phyloP scores from a whole-genome alignment of 2,113 vertebrate genomes.

The Noturus placidus region DNA sequence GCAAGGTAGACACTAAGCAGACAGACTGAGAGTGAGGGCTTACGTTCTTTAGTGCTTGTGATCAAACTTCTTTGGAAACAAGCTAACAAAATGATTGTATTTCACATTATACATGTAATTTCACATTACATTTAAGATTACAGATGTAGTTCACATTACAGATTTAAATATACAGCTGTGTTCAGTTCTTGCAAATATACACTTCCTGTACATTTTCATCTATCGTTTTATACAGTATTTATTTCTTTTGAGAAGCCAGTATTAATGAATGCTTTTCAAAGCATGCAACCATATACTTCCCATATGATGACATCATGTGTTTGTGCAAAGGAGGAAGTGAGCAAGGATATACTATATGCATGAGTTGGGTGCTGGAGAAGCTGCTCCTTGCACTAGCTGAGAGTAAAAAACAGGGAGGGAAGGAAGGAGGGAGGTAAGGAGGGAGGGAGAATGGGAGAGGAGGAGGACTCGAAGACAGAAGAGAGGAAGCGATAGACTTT shows the following conservation, averaged over 20 bases:
- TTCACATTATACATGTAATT: not conserved
- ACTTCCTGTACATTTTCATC: not conserved
- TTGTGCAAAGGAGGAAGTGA: slow-evolving; percentile 29
- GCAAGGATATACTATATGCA: slow-evolving; percentile 45
- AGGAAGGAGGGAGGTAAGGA: not conserved
- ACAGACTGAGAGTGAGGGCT: slow-evolving; percentile 2
- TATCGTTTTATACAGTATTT: not conserved
- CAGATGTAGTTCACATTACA: not conserved
- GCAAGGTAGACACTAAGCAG: slow-evolving; percentile 15
- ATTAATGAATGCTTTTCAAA: not conserved
- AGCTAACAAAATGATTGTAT: not conserved
- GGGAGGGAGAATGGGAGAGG: slow-evolving; percentile 14
- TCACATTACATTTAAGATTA: too few species aligned
- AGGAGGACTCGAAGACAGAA: slow-evolving; percentile 31
- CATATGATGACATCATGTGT: slow-evolving; percentile 33
- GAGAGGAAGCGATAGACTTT: slow-evolving; percentile 59
- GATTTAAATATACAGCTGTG: not conserved
- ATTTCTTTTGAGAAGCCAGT: not conserved
- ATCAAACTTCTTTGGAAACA: slow-evolving; percentile 16
- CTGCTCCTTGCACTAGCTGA: slow-evolving; percentile 32
- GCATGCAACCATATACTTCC: not conserved
- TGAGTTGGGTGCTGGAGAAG: slow-evolving; percentile 44
- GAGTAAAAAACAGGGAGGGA: slow-evolving; percentile 16
- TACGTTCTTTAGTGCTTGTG: slow-evolving; percentile 25
- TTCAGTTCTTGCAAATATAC: not conserved